Evolutionary conservation across 2,797 vertebrate genomes (phyloP).

Genomic region (Typhlichthys eigenmanni): DNA sequence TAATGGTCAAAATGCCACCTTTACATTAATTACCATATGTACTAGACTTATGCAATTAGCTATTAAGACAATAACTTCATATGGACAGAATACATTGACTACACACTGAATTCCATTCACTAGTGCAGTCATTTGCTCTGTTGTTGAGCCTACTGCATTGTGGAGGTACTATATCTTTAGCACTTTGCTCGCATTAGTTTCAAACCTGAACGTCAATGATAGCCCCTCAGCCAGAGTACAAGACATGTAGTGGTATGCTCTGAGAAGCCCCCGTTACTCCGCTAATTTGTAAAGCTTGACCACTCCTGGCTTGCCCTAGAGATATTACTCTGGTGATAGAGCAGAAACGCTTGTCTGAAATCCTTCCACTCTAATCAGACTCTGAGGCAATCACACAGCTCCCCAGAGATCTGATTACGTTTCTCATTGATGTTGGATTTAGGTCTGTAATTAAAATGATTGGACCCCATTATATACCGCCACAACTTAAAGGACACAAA

Average conservation of each 20-base stretch:
- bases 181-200: no score
- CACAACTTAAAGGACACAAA: constrained; percentile 70
- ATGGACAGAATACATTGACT: no score
- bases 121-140: no score
- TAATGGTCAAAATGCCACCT: no score
- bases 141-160: no score
- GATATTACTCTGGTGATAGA: constrained; percentile 34
- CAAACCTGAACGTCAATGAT: no score
- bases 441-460: constrained; percentile 80
- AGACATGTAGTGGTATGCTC: constrained; percentile 23
- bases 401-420: constrained; percentile 69
- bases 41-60: no score
- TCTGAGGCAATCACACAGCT: constrained; percentile 64
- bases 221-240: background rate
- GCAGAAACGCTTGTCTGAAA: constrained; percentile 45
- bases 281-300: constrained; percentile 24
- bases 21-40: no score
- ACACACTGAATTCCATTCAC: no score
- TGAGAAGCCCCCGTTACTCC: constrained; percentile 25
- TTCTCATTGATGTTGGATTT: constrained; percentile 74
- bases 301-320: constrained; percentile 17
- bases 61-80: no score
- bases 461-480: constrained; percentile 71
- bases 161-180: no score
- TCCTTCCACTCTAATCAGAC: constrained; percentile 66